Evolutionary conservation across 1,140 invertebrate genomes (phyloP), one percentile per base, ranked within the genome.

Genomic region (Dufourea novaeangliae): DNA sequence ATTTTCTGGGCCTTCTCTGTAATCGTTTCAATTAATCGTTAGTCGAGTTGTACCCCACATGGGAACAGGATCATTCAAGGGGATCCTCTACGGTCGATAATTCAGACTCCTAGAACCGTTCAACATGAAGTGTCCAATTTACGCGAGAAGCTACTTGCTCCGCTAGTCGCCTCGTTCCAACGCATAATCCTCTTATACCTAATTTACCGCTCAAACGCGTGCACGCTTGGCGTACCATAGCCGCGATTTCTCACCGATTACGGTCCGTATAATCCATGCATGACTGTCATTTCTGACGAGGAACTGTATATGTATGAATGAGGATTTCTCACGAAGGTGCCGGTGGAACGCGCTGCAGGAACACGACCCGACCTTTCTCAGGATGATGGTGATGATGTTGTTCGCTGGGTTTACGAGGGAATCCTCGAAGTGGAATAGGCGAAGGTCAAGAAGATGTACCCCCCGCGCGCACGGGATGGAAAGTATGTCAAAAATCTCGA

Each of bases 1-100:
- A 97, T 94, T 88, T 97, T 97, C 74, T 94, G 94, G 27, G 95
- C 95, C 91, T 97, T 96, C 93, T 97, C 93, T 92, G 90, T 68
- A 91, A 83, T 56, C 10, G 32, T n/a, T 52, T 50, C 14, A 37
- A 12, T 6, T 14, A 80, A n/a, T n/a, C n/a, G n/a, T n/a, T n/a
- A n/a, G n/a, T n/a, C n/a, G n/a, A n/a, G n/a, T n/a, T n/a, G n/a
- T n/a, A n/a, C n/a, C n/a, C n/a, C n/a, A n/a, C n/a, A n/a, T n/a
- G n/a, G n/a, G n/a, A n/a, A n/a, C n/a, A n/a, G n/a, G n/a, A n/a
- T n/a, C n/a, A n/a, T n/a, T n/a, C n/a, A n/a, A n/a, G n/a, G n/a
- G n/a, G n/a, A n/a, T n/a, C n/a, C n/a, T n/a, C n/a, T n/a, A n/a
- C n/a, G n/a, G n/a, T n/a, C n/a, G n/a, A n/a, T n/a, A n/a, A n/a